A percentile compares a stretch with the other conserved stretches of the same genome.
phyloP scores from a whole-genome alignment of 2,797 vertebrate species.

The Heterohyrax brucei region DNA sequence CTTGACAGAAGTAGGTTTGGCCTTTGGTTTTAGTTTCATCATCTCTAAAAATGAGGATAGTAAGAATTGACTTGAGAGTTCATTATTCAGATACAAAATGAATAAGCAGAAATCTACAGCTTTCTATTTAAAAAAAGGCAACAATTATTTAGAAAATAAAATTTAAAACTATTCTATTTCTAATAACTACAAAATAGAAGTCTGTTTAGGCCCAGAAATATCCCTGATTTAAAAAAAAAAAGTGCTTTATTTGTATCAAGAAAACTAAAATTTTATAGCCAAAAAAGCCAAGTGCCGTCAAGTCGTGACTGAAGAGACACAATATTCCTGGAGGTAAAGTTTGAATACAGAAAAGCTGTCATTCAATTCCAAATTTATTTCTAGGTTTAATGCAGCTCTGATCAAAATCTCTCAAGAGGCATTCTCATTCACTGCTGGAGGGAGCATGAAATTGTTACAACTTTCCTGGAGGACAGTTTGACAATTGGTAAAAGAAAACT shows the following conservation, averaged over 20 bases:
- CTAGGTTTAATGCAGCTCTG: neutral
- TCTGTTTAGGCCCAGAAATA: slow-evolving; percentile 16
- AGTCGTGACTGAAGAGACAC: neutral
- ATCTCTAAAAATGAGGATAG: neutral
- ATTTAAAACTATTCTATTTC: neutral
- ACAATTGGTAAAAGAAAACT: slow-evolving; percentile 26
- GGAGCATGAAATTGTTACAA: slow-evolving; percentile 1
- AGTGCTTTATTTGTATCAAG: neutral
- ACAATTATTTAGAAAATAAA: neutral
- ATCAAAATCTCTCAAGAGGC: neutral
- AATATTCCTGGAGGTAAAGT: neutral
- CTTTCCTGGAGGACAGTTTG: neutral
- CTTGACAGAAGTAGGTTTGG: too few relatives aligned
- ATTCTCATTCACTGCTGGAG: neutral
- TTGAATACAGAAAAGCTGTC: neutral
- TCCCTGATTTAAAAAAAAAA: neutral
- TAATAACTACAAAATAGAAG: neutral
- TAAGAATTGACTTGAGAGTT: slow-evolving; percentile 22
- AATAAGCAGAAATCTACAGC: slow-evolving; percentile 23
- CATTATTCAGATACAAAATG: neutral
- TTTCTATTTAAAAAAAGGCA: slow-evolving; percentile 2
- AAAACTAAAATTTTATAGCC: neutral
- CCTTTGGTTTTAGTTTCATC: neutral
- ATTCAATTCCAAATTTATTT: slow-evolving; percentile 46
- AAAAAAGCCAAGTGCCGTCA: too few relatives aligned